Conservation (phyloP, 2,888 invertebrate genomes). For the Gnatocerus cornutus region DNA sequence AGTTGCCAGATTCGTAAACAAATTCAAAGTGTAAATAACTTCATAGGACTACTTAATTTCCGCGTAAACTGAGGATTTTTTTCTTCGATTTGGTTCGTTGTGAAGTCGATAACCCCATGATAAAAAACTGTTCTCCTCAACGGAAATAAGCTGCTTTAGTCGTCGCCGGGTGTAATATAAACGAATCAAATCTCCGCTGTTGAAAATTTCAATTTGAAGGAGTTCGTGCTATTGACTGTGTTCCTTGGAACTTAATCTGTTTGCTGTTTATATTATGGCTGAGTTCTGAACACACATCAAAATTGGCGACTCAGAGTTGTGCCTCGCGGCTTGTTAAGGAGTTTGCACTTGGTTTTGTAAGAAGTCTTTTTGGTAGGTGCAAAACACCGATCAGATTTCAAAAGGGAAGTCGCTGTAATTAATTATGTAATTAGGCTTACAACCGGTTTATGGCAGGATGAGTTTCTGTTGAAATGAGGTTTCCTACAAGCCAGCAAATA, state of each 20-base stretch:
- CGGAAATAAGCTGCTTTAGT: constrained; percentile 26
- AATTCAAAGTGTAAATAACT: constrained; percentile 25
- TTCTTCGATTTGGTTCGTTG: background rate
- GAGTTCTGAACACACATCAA: constrained; percentile 33
- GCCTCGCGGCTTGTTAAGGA: constrained; percentile 35
- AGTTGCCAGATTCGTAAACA: constrained; percentile 23
- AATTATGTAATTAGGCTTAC: too few species aligned
- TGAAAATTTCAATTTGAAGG: constrained; percentile 31
- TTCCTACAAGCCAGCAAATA: too few species aligned
- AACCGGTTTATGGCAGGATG: too few species aligned
- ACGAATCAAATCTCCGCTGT: constrained; percentile 32
- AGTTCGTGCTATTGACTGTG: constrained; percentile 30
- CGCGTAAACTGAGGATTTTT: constrained; percentile 2
- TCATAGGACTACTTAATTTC: constrained; percentile 7
- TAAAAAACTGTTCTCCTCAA: constrained; percentile 12
- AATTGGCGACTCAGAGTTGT: constrained; percentile 18
- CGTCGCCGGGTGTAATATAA: constrained; percentile 20
- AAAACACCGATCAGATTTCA: background rate
- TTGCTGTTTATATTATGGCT: constrained; percentile 28
- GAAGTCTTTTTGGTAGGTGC: constrained; percentile 25
- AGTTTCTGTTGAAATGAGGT: too few species aligned
- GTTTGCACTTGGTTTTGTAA: constrained; percentile 28
- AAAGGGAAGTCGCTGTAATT: background rate
- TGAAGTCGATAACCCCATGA: constrained; percentile 9
- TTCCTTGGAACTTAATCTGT: constrained; percentile 39